These are phyloP conservation scores for Armadillidium nasatum DNA, from an alignment of 1,140 invertebrate species.

Conservation along the genomic window DNA sequence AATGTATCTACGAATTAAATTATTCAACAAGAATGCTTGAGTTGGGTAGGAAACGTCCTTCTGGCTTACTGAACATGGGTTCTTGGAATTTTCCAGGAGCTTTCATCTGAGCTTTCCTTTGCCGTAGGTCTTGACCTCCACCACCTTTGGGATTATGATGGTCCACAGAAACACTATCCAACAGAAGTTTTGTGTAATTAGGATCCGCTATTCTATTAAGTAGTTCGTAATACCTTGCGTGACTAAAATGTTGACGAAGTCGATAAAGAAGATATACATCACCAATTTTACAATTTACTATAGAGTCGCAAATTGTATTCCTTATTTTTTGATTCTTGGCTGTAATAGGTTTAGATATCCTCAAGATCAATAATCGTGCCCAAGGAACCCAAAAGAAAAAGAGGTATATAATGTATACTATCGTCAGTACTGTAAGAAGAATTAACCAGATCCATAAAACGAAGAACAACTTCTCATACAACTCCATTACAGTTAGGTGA, in stretches of 20 bases:
- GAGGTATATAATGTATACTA: constrained; percentile 27
- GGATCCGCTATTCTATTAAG: constrained; percentile 19
- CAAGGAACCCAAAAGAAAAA: constrained; percentile 28
- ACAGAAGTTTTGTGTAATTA: constrained; percentile 19
- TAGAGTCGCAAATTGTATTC: constrained; percentile 17
- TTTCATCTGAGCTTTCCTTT: constrained; percentile 23
- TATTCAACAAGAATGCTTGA: constrained; percentile 29
- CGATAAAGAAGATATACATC: constrained; percentile 28
- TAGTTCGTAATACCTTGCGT: constrained; percentile 27
- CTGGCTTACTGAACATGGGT: constrained; percentile 25
- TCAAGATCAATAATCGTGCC: constrained; percentile 22
- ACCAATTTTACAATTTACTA: constrained; percentile 26
- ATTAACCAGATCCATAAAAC: constrained; percentile 42
- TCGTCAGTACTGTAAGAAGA: constrained; percentile 30
- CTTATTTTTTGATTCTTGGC: constrained; percentile 16
- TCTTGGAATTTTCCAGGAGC: constrained; percentile 26
- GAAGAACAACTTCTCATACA: constrained; percentile 43
- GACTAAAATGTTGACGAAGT: constrained; percentile 28
- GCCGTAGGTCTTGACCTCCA: constrained; percentile 20
- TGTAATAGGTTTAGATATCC: constrained; percentile 19
- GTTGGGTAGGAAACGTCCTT: constrained; percentile 9
- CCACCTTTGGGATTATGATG: constrained; percentile 19
- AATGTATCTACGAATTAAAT: neutral
- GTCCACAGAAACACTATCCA: constrained; percentile 25
- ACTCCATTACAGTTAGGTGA: constrained; percentile 42